Base-by-base conservation (phyloP, 1,140 invertebrate species). In the Drosophila littoralis region DNA sequence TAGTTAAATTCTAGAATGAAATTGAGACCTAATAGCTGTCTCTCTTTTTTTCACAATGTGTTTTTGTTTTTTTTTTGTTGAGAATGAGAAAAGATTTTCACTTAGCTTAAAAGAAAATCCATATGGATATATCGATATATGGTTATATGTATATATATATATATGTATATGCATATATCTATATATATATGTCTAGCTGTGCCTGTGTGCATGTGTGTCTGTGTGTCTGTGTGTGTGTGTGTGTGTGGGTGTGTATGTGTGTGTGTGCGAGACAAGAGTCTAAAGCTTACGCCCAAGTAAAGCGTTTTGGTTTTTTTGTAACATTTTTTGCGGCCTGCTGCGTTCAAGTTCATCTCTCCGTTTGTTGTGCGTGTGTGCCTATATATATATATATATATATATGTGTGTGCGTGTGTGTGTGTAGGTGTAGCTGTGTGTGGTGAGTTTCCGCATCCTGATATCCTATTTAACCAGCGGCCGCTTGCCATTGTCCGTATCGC, bases 401-500 rank as follows among this genome's bases (percentile, higher is more conserved):
- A 1, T 10, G 42, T 74, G 28, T 48, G 40, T 46, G 55, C 15
- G 42, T 38, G 43, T 57, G 50, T 17, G 10, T 13, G 38, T 48
- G 22, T 46, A 4, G 6, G n/a, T 48, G 17, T 48, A 10, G 9
- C 1, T n/a, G 46, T 48, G 36, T 59, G 22, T 35, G n/a, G n/a
- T 54, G 64, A 13, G 32, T 12, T 22, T 64, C 42, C 17, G 7
- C n/a, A 15, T 36, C 35, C 15, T 38, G 32, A 17, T 6, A 57
- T 2, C 45, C 93, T 95, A 98, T 95, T 98, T 98, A 45, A 98
- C 97, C 54, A 98, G 93, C 10, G 97, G 97, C 78, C 97, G 94
- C 51, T 97, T 98, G 93, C 97, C 98, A 77, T 97, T 95, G 91
- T 98, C 97, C 88, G 98, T 97, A 91, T 98, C 96, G 93, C 97